Base-by-base conservation (phyloP, 2,113 vertebrate species). In the Toxostoma redivivum region DNA sequence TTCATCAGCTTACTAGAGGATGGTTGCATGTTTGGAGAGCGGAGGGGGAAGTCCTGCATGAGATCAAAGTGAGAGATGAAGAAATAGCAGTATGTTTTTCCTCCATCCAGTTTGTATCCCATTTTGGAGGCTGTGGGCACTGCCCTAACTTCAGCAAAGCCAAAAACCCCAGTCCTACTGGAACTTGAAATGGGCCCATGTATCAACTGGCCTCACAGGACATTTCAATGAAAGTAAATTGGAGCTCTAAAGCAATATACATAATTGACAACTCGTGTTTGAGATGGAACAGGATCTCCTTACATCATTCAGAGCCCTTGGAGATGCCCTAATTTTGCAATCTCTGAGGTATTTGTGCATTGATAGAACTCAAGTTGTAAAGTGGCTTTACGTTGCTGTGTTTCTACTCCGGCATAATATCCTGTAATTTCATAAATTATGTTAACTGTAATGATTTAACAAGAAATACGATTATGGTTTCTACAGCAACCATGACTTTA, bases 401-500 rank as follows among this genome's bases (percentile, higher is more conserved):
- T 88, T 93, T 71, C 66, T 88, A 80, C 35, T 76, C 47, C 61
- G 71, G 65, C 86, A 71, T 91, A 91, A 81, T 58, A 91, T 40
- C 94, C 56, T 76, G 53, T 78, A 76, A 89, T 95, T 96, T 81
- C 53, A 71, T 92, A 91, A 95, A 94, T 81, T 17, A 84, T 91
- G 80, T 86, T 84, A 97, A 94, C 77, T 95, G 91, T 48, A 92
- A 76, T 94, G 77, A 94, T 94, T 87, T 95, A 91, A 81, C 69
- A 95, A 87, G 81, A 97, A 96, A 92, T 90, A 91, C 73, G 91
- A 83, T 92, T 94, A 86, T 10, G 42, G 86, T 94, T 93, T 95
- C 92, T 88, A 86, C 51, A 89, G 92, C 77, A 95, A 94, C 83
- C 42, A 3, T 69, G 65, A 70, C 84, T 94, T 95, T 27, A 84